Percentiles rank a stretch among this genome's conserved stretches.
Conservation (phyloP, 2,113 vertebrate genomes). For the Alaudala cheleensis region DNA sequence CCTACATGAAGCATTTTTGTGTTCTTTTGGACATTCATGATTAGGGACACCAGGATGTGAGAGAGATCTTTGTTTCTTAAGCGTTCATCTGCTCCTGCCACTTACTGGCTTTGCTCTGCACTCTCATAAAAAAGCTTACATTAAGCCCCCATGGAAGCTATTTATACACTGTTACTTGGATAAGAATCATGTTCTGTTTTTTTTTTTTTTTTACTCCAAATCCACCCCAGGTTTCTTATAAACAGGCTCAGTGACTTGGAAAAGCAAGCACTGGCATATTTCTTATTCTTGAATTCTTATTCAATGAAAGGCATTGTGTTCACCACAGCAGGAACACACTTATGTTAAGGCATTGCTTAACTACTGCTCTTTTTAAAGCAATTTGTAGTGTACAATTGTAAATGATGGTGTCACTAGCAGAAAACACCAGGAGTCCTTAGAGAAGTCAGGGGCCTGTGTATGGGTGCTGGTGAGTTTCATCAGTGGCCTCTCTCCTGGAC, state of each 20-base stretch:
- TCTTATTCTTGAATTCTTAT: background rate
- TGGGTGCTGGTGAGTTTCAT: background rate
- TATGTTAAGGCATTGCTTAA: background rate
- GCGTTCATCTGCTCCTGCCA: background rate
- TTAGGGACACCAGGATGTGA: background rate
- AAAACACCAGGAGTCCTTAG: background rate
- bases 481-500: background rate
- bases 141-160: background rate
- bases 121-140: background rate
- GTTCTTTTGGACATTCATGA: background rate
- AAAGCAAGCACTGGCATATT: background rate
- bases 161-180: background rate
- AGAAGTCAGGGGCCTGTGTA: background rate
- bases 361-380: background rate
- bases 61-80: background rate
- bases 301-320: background rate
- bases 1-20: background rate
- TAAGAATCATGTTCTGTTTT: background rate
- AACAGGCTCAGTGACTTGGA: background rate
- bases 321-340: too few relatives aligned
- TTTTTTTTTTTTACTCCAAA: background rate
- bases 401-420: background rate
- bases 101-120: background rate
- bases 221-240: background rate
- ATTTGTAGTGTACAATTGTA: background rate